Conservation (phyloP, 1,140 invertebrate species). For the Watersipora subatra region DNA sequence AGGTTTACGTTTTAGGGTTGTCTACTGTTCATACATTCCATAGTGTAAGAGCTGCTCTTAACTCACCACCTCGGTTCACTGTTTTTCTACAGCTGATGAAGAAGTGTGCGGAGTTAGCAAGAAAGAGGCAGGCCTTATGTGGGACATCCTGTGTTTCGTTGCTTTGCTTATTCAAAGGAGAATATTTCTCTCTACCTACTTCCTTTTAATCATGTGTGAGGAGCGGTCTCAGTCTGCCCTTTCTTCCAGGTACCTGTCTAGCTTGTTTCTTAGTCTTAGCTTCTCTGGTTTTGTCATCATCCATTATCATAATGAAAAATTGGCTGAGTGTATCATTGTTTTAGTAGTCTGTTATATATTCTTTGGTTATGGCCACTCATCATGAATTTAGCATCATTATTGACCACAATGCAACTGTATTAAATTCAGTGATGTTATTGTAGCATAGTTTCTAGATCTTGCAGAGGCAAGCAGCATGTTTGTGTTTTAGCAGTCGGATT, state of each 20-base stretch:
- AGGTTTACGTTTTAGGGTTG: no score
- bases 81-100: no score
- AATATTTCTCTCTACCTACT: constrained; percentile 87
- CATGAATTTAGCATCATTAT: not conserved
- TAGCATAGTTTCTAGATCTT: no score
- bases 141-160: constrained; percentile 87
- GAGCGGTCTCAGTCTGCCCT: constrained; percentile 83
- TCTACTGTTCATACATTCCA: no score
- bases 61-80: no score
- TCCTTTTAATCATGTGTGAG: constrained; percentile 84
- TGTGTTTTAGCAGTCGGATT: no score
- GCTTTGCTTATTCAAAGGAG: constrained; percentile 79
- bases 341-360: not conserved
- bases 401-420: not conserved
- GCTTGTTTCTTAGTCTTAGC: no score
- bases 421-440: no score
- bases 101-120: not conserved
- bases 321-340: not conserved
- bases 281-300: not conserved
- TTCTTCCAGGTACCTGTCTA: constrained; percentile 58
- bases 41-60: no score
- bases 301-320: not conserved
- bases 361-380: not conserved
- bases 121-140: constrained; percentile 34
- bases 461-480: no score